These are phyloP conservation scores for Acleris holmiana DNA, from an alignment of 2,888 invertebrate species.

Conservation along the genomic window DNA sequence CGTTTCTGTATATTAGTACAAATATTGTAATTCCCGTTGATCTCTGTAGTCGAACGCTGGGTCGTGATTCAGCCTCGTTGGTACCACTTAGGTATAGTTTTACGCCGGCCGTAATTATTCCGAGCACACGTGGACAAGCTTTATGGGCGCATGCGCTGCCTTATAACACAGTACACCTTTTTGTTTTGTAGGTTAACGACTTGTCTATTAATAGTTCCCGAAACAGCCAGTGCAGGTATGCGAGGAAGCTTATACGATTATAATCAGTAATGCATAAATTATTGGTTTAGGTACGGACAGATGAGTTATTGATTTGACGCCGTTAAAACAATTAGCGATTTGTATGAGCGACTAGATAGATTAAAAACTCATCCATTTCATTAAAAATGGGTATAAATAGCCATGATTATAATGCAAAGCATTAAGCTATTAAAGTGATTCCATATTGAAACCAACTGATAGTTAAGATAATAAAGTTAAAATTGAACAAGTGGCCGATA, in stretches of 20 bases:
- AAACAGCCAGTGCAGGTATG: constrained; percentile 40
- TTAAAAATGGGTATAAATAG: not conserved
- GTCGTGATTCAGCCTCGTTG: constrained; percentile 66
- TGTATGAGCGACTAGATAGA: constrained; percentile 11
- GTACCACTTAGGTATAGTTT: constrained; percentile 59
- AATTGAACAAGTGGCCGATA: no score
- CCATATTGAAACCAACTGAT: no score
- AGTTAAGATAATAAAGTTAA: no score
- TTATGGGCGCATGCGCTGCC: constrained; percentile 68
- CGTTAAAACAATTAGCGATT: constrained; percentile 23
- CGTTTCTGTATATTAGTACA: no score
- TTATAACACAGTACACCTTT: constrained; percentile 69
- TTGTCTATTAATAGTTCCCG: constrained; percentile 64
- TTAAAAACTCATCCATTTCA: constrained; percentile 7
- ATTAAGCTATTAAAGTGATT: no score
- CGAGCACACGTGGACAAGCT: constrained; percentile 76
- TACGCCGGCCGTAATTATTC: constrained; percentile 72
- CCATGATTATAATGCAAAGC: no score
- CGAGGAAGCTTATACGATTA: constrained; percentile 38
- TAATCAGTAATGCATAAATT: constrained; percentile 38
- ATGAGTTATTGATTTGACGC: constrained; percentile 25
- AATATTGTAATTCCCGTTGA: constrained; percentile 46
- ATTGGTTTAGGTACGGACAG: constrained; percentile 30
- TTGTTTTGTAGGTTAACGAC: constrained; percentile 77
- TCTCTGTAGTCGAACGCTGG: constrained; percentile 48